These are phyloP conservation scores for Amblyteles armatorius DNA, from an alignment of 2,888 invertebrate species.

Conservation along the genomic window DNA sequence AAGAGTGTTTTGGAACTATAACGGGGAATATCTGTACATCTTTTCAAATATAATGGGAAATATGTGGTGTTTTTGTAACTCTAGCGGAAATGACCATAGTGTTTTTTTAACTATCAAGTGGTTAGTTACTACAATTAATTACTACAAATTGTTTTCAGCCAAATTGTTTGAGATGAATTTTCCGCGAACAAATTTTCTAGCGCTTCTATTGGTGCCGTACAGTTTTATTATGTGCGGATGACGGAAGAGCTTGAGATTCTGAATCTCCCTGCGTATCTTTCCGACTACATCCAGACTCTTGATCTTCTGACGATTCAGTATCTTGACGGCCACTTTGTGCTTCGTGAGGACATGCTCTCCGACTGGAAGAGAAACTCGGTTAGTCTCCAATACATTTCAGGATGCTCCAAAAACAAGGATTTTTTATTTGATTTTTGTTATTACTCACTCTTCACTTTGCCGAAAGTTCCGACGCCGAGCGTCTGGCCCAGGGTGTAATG, in stretches of 20 bases:
- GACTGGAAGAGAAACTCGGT: constrained; percentile 85
- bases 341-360: constrained; percentile 99
- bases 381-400: not conserved
- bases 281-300: constrained; percentile 99
- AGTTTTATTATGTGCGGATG: constrained; percentile 99
- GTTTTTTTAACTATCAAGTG: no score
- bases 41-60: no score
- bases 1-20: no score
- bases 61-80: no score
- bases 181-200: not conserved
- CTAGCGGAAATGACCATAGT: no score
- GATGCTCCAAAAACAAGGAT: no score
- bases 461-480: constrained; percentile 99
- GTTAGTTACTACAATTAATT: not conserved
- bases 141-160: not conserved
- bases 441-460: constrained; percentile 96
- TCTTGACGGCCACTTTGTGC: constrained; percentile 99
- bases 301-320: constrained; percentile 98
- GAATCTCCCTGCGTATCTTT: constrained; percentile 99
- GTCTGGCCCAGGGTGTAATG: constrained; percentile 98
- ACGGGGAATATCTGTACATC: no score
- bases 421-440: no score
- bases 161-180: not conserved
- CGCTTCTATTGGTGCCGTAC: constrained; percentile 84
- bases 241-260: constrained; percentile 99